Evolutionary conservation across 2,888 invertebrate species (phyloP).

Genomic region (Anaspis maculata): DNA sequence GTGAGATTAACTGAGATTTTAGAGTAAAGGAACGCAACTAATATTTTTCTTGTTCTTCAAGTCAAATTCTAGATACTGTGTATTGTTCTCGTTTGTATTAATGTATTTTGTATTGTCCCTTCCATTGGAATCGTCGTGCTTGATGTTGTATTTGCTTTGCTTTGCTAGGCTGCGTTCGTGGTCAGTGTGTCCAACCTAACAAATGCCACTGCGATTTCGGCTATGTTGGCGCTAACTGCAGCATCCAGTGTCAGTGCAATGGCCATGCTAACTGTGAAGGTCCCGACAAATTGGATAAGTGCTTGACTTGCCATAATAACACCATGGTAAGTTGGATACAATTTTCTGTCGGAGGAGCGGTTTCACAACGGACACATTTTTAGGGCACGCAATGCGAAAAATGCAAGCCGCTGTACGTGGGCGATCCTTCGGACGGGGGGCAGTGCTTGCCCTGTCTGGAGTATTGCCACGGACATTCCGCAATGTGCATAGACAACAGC

Average conservation of each 20-base stretch:
- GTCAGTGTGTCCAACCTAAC: constrained; percentile 74
- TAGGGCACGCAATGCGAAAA: constrained; percentile 85
- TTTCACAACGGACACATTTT: too few species aligned
- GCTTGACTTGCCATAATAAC: constrained; percentile 81
- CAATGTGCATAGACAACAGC: constrained; percentile 58
- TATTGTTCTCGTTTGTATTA: too few species aligned
- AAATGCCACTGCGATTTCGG: constrained; percentile 88
- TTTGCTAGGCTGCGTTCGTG: constrained; percentile 64
- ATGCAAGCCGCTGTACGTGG: constrained; percentile 85
- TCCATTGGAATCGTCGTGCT: too few species aligned
- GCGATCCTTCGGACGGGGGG: constrained; percentile 78
- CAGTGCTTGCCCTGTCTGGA: constrained; percentile 81
- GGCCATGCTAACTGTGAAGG: constrained; percentile 89
- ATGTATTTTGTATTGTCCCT: too few species aligned
- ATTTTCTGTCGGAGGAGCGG: too few species aligned
- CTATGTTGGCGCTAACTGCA: constrained; percentile 89
- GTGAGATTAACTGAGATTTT: too few species aligned
- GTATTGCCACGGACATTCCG: constrained; percentile 85
- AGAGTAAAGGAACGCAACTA: too few species aligned
- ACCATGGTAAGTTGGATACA: constrained; percentile 64
- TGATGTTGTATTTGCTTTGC: constrained; percentile 9
- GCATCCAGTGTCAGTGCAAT: constrained; percentile 89
- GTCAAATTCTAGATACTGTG: too few species aligned
- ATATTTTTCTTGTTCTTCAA: too few species aligned
- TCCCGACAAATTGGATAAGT: constrained; percentile 73